Evolutionary conservation across 1,140 invertebrate species (phyloP), one percentile per base, ranked within the genome.

Genomic region (Diachasma alloeum): DNA sequence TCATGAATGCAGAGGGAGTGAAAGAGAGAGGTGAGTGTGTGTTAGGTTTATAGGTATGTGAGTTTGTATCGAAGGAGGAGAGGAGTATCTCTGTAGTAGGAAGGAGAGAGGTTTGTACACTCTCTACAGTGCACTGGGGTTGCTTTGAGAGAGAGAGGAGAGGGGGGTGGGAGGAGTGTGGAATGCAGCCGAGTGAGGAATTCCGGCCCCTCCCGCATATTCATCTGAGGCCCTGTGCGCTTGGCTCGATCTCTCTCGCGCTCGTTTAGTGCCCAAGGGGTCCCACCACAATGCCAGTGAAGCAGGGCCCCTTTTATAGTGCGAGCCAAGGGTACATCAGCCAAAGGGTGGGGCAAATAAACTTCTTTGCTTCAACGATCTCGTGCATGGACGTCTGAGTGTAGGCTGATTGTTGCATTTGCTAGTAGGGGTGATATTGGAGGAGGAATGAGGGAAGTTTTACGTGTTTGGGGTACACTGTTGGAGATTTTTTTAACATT

Each of bases 161-260:
- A n/a, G 56, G 39, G 46, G 73, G 36, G 68, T 53, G 72, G 56
- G 74, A 77, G 78, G 82, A 80, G 75, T 46, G 74, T 86, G 87
- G 88, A 89, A 89, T 89, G 87, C 86, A 88, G 84, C 86, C 84
- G 87, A 88, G 87, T 88, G 87, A 88, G 87, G 87, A 79, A 79
- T 90, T 89, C 87, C 86, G 86, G 87, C 86, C 88, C 87, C 87
- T 89, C 88, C 88, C 88, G 88, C 88, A 88, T 90, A 90, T 89
- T 89, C 89, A 90, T 90, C 88, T 85, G 86, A 87, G 48, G 80
- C 84, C 42, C 36, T 44, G 75, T 53, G 13, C 66, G 37, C 59
- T 26, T 31, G 59, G 4, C 24, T 63, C 59, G 0, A 26, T 63
- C 59, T 63, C 59, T 11, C 59, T 63, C 59, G 5, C 5, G 6